phyloP scores from a whole-genome alignment of 2,797 vertebrate species.

The Aselliscus stoliczkanus region DNA sequence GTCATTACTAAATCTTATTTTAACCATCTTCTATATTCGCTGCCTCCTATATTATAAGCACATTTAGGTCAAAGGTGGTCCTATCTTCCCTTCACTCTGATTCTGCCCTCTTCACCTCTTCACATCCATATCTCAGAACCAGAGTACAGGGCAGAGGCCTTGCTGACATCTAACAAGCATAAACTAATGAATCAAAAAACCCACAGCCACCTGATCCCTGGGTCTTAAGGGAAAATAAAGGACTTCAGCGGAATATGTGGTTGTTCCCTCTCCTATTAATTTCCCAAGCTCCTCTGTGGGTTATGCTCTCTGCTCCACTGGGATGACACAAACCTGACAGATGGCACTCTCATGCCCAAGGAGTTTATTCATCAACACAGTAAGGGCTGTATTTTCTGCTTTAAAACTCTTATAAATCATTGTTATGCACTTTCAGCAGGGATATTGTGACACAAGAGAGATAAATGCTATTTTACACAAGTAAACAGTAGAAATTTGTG shows the following conservation, averaged over 20 bases:
- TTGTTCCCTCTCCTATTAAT: constrained; percentile 39
- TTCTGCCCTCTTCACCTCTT: background rate
- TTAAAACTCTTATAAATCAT: background rate
- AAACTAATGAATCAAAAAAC: constrained; percentile 44
- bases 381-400: background rate
- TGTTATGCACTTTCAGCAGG: background rate
- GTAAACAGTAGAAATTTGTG: background rate
- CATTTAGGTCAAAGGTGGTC: background rate
- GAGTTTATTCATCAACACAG: background rate
- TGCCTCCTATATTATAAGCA: background rate
- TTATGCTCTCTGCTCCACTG: background rate
- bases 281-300: constrained; percentile 28
- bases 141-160: background rate
- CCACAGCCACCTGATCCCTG: constrained; percentile 53
- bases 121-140: background rate
- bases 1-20: background rate
- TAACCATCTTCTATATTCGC: background rate
- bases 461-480: background rate
- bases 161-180: constrained; percentile 32
- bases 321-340: constrained; percentile 36
- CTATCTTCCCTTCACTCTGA: background rate
- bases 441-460: background rate
- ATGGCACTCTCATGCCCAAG: constrained; percentile 22
- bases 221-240: constrained; percentile 49
- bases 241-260: background rate